Base-by-base conservation (phyloP, 2,797 vertebrate genomes). In the Myotis myotis region DNA sequence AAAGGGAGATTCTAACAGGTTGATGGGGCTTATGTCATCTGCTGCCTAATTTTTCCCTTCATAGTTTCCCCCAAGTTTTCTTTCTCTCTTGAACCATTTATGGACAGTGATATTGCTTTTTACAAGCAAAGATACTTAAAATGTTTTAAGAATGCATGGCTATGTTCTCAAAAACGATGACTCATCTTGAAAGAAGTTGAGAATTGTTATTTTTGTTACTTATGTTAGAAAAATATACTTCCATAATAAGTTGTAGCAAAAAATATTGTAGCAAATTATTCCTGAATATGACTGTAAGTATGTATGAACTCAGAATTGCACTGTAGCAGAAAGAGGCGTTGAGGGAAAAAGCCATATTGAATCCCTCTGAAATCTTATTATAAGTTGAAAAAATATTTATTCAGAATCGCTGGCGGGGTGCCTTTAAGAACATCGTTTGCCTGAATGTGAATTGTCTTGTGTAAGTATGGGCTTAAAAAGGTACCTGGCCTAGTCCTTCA, bases 111-210 rank as follows among this genome's bases (percentile, higher is more conserved):
- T 22, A 41, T 10, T 47, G n/a, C 41, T 66, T 84, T 90, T 53
- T 23, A 53, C 9, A 76, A 89, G 85, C 76, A 94, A 79, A 71
- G 57, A 64, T 49, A 41, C 66, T 79, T 84, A 66, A 64, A 36
- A 95, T 75, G 60, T 64, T 64, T 88, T 51, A 80, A 88, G 51
- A 72, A 25, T 47, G 83, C 15, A 55, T 93, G 44, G 7, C 38
- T 90, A 72, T 66, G 36, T 87, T 84, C 74, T 95, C 62, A 84
- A 87, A 96, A 93, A 83, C 3, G 17, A 25, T 91, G 86, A 95
- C 81, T 94, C 70, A 82, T 78, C 33, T 55, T 36, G 47, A 89
- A 81, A 93, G 19, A 92, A 79, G 55, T 53, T 72, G n/a, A 12
- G 23, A 64, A 76, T 62, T 85, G 7, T 62, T 87, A 74, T 86